These are phyloP conservation scores for Papilio polyxenes DNA, from an alignment of 1,140 invertebrate species.

Conservation along the genomic window DNA sequence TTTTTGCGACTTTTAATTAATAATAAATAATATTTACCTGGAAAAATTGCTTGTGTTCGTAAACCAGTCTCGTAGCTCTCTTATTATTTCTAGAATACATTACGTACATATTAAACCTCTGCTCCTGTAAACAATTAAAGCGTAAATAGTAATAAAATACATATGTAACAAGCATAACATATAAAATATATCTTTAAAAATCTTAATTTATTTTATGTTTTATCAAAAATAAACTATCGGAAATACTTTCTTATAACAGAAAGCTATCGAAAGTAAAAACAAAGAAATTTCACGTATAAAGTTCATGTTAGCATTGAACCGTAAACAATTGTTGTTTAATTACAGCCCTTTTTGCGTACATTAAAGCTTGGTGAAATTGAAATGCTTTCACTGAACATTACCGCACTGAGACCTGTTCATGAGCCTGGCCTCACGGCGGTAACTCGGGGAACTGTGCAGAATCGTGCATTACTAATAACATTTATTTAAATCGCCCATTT, in stretches of 20 bases:
- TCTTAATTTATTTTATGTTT: not conserved
- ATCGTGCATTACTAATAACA: constrained; percentile 63
- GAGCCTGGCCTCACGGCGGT: constrained; percentile 46
- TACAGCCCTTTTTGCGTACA: constrained; percentile 33
- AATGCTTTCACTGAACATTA: constrained; percentile 52
- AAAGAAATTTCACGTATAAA: constrained; percentile 38
- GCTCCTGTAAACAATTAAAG: constrained; percentile 67
- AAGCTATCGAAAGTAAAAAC: constrained; percentile 29
- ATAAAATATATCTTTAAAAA: not conserved
- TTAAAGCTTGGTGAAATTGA: constrained; percentile 41
- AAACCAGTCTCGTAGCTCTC: constrained; percentile 75
- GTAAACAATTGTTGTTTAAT: constrained; percentile 30
- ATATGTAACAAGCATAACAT: not conserved
- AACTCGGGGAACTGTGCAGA: constrained; percentile 47
- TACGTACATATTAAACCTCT: constrained; percentile 78
- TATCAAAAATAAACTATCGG: not conserved
- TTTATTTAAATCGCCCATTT: constrained; percentile 46
- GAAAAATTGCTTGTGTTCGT: constrained; percentile 75
- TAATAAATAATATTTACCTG: constrained; percentile 59
- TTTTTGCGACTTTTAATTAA: not conserved
- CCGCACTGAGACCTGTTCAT: constrained; percentile 44
- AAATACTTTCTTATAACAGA: constrained; percentile 5
- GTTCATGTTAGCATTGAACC: constrained; percentile 31
- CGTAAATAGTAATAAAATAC: constrained; percentile 38
- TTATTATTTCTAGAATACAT: constrained; percentile 80